phyloP scores from a whole-genome alignment of 2,797 vertebrate species.

The Chrysolophus pictus region DNA sequence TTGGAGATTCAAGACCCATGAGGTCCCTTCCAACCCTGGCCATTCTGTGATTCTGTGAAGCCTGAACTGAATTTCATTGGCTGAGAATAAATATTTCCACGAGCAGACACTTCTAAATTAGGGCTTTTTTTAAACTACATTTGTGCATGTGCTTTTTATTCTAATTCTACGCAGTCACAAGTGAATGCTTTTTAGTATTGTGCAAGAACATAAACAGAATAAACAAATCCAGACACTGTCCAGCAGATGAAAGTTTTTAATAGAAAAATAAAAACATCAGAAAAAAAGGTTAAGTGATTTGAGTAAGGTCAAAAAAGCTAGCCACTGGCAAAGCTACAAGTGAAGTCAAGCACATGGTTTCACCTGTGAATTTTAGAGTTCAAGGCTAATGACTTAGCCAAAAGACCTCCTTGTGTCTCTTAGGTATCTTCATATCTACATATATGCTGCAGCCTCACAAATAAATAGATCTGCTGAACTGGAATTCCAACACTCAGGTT shows the following conservation, averaged over 20 bases:
- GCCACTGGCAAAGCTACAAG: neutral
- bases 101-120: conserved; percentile 44
- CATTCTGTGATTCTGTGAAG: neutral
- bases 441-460: neutral
- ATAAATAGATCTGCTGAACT: neutral
- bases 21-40: no score
- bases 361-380: neutral
- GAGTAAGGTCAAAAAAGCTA: neutral
- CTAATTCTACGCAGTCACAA: neutral
- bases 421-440: neutral
- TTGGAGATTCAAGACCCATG: no score
- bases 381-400: neutral
- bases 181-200: neutral
- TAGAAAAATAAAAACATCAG: neutral
- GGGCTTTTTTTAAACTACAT: neutral
- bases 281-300: neutral
- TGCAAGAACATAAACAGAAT: neutral
- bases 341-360: neutral
- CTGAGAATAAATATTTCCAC: conserved; percentile 41
- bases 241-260: neutral
- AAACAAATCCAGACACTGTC: neutral
- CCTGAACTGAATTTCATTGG: neutral
- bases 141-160: conserved; percentile 9
- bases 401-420: neutral
- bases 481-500: neutral